Evolutionary conservation across 2,888 invertebrate species (phyloP).

Genomic region (Eretmocerus hayati): DNA sequence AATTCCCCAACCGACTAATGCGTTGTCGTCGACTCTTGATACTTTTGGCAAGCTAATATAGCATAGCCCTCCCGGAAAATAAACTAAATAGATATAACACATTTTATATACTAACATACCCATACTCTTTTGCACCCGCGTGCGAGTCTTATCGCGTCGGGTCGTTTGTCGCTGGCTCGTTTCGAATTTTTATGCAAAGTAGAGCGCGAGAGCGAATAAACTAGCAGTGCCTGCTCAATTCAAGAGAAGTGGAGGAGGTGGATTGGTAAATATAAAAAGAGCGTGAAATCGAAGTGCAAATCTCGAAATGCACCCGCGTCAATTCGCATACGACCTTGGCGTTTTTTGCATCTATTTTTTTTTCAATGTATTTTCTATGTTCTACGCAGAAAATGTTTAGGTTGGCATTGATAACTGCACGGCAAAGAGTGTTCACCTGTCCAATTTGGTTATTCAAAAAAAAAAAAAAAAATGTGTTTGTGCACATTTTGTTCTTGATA

Average conservation of each 20-base stretch:
- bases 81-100: conserved; percentile 6
- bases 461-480: too few species aligned
- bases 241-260: background rate
- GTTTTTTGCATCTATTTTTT: too few species aligned
- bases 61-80: too few species aligned
- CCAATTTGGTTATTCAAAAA: too few species aligned
- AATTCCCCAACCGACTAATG: conserved; percentile 10
- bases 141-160: conserved; percentile 12
- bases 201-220: conserved; percentile 2
- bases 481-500: too few species aligned
- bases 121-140: too few species aligned
- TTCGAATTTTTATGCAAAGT: conserved; percentile 19
- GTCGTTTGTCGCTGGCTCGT: conserved; percentile 8
- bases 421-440: too few species aligned
- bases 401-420: too few species aligned
- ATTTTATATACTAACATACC: conserved; percentile 5
- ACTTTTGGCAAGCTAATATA: conserved; percentile 7
- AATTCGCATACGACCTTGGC: background rate
- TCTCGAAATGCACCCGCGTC: background rate
- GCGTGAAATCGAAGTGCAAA: background rate
- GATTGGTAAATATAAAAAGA: background rate
- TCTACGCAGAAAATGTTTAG: too few species aligned
- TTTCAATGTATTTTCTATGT: too few species aligned
- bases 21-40: background rate
- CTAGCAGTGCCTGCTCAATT: background rate